Percentiles rank a stretch among this genome's conserved stretches.
These are phyloP conservation scores for Misgurnus anguillicaudatus DNA, from an alignment of 2,113 vertebrate species.

Conservation along the genomic window DNA sequence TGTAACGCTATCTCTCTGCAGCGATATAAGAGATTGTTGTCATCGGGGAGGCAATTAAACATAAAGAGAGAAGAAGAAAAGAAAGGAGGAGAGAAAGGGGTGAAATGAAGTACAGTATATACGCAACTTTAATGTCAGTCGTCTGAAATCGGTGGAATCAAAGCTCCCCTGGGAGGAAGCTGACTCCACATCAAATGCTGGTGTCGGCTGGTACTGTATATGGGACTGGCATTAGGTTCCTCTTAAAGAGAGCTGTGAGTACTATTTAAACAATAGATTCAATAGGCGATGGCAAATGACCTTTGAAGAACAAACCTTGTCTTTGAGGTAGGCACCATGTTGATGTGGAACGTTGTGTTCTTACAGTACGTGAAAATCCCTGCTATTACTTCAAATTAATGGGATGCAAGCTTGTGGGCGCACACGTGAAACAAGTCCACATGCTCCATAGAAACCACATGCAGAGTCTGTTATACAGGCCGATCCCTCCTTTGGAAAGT, in stretches of 20 bases:
- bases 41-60: conserved; percentile 42
- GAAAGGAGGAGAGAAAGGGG: neutral
- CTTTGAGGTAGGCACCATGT: neutral
- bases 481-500: conserved; percentile 47
- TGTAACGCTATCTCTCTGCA: conserved; percentile 12
- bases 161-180: conserved; percentile 25
- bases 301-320: neutral
- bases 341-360: neutral
- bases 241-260: conserved; percentile 8
- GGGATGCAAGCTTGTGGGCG: neutral
- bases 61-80: conserved; percentile 31
- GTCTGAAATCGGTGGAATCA: neutral
- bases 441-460: conserved; percentile 43
- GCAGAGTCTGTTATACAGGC: conserved; percentile 40
- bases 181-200: conserved; percentile 30
- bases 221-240: conserved; percentile 13
- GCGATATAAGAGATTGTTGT: conserved; percentile 25
- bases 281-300: neutral
- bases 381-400: neutral
- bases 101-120: conserved; percentile 22
- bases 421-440: conserved; percentile 30
- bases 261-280: neutral
- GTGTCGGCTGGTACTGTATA: conserved; percentile 15
- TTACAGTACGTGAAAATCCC: neutral
- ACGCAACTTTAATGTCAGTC: conserved; percentile 11